These are phyloP conservation scores for Microchrysa polita DNA, from an alignment of 2,888 invertebrate genomes.

Conservation along the genomic window DNA sequence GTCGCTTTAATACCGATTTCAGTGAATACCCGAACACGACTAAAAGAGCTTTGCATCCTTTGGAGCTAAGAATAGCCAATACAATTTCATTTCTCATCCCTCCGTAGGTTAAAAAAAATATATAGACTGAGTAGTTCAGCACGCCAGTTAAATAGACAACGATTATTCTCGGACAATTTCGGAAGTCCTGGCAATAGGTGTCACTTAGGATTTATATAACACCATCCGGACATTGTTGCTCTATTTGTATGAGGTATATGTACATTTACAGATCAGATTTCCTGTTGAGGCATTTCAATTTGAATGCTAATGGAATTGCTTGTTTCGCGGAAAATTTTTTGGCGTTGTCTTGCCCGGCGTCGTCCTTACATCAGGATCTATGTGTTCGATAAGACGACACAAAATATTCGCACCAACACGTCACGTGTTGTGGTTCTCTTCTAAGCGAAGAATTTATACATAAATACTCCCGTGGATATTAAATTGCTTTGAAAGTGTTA, in stretches of 20 bases:
- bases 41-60: too few relatives aligned
- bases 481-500: neutral
- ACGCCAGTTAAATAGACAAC: neutral
- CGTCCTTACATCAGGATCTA: too few relatives aligned
- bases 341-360: too few relatives aligned
- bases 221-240: too few relatives aligned
- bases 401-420: too few relatives aligned
- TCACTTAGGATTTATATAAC: neutral
- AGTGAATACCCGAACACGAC: neutral
- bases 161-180: neutral
- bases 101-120: too few relatives aligned
- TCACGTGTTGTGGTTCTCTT: too few relatives aligned
- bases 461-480: neutral
- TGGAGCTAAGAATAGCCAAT: slow-evolving; percentile 5
- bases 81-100: slow-evolving; percentile 20
- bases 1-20: too few relatives aligned
- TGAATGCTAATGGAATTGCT: slow-evolving; percentile 32
- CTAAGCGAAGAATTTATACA: too few relatives aligned
- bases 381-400: too few relatives aligned
- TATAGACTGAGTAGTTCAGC: too few relatives aligned
- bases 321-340: neutral
- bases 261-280: slow-evolving; percentile 18
- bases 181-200: too few relatives aligned
- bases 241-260: slow-evolving; percentile 19
- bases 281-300: slow-evolving; percentile 19